A percentile compares a stretch with the other conserved stretches of the same genome.
Conservation (phyloP, 2,888 invertebrate genomes). For the Gastracanthus pulcherrimus region DNA sequence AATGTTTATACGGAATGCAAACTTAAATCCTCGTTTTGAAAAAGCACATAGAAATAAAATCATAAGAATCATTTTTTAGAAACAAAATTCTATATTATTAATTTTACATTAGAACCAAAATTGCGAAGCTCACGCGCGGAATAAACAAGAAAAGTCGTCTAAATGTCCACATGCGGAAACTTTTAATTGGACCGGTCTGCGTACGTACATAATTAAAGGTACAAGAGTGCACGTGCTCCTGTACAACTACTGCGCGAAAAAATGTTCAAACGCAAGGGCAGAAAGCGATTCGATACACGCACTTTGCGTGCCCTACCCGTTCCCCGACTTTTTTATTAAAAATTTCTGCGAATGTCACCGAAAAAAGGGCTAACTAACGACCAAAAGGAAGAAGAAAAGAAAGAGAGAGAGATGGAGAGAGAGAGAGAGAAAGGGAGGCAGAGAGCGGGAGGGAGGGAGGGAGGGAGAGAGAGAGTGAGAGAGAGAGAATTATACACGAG, state of each 20-base stretch:
- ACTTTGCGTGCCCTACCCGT: too few species aligned
- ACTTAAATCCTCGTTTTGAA: too few species aligned
- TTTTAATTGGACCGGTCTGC: constrained; percentile 17
- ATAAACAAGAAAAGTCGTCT: not conserved
- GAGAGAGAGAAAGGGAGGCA: too few species aligned
- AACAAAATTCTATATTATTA: not conserved
- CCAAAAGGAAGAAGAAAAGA: too few species aligned
- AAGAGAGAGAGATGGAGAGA: too few species aligned
- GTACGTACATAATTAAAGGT: constrained; percentile 12
- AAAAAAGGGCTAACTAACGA: too few species aligned
- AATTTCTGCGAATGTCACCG: too few species aligned
- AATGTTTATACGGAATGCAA: not conserved
- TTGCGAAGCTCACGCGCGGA: not conserved
- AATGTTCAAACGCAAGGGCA: too few species aligned
- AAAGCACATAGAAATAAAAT: too few species aligned
- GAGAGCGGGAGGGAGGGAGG: not conserved
- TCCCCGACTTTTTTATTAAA: too few species aligned
- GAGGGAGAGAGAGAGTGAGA: not conserved
- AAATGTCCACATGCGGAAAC: not conserved
- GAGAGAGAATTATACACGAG: not conserved
- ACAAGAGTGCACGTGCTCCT: not conserved
- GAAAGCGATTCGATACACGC: too few species aligned
- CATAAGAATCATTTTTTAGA: not conserved
- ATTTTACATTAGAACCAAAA: not conserved
- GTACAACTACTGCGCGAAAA: not conserved